Base-by-base conservation (phyloP, 2,797 vertebrate genomes). In the Serranus cabrilla region DNA sequence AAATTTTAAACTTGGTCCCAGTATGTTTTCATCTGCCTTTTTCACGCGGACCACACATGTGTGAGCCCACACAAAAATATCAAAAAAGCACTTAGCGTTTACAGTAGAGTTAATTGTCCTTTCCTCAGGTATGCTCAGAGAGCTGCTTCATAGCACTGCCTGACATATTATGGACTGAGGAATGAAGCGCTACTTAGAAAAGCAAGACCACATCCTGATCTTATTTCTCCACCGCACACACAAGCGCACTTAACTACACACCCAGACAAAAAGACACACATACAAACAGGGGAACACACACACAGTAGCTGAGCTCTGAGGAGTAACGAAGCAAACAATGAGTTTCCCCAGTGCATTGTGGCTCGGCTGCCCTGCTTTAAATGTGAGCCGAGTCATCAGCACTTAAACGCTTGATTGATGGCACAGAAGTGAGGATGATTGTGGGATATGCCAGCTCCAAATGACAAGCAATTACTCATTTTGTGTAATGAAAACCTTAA, bases 391-490 rank as follows among this genome's bases (percentile, higher is more conserved):
- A 92, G 90, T 95, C 94, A 91, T 94, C 93, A 92, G 93, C 92
- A 93, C 92, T 95, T 95, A 95, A 94, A 94, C 69, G 91, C 87
- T 94, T 95, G 95, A 96, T 95, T 93, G 94, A 96, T 95, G 93
- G 93, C 89, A 91, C 90, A 89, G 87, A 93, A 92, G 93, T 93
- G 92, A 93, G 90, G 94, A 94, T 93, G 94, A 94, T 94, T 94
- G 94, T 94, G 93, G 94, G 93, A 95, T 92, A 94, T 91, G 94
- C 92, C 93, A 93, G 90, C 92, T 92, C 89, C 90, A 83, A 93
- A 93, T 93, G 94, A 95, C 94, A 94, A 94, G 94, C 94, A 94
- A 94, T 95, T 95, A 95, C 93, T 95, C 94, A 95, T 93, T 94
- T 94, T 87, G 92, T 94, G 94, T 95, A 95, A 95, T 95, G 94